Base-by-base conservation (phyloP, 2,888 invertebrate species). In the Lottia gigantea region DNA sequence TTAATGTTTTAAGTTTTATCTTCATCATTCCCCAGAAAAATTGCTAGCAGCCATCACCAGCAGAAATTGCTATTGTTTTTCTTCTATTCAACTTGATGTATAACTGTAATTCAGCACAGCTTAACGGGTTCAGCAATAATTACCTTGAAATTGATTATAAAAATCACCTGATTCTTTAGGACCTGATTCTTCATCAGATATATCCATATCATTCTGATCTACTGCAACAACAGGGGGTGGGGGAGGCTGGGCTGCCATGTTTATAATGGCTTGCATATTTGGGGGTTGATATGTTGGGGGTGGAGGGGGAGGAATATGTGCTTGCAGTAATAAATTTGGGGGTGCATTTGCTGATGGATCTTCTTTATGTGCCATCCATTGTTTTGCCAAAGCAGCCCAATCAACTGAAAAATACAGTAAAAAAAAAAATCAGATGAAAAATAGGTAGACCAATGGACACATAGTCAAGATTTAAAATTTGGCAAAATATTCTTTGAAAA, bases 301-400 rank as follows among this genome's bases (percentile, higher is more conserved):
- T 12, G 66, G 73, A 14, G 68, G 73, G 31, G 71, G 65, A 15
- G 75, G 75, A 65, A 19, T 55, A 63, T 71, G 62, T 19, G 70
- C 55, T 46, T 67, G 62, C n/a, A 64, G 46, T 19, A 45, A 31
- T 26, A 47, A 64, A 25, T 23, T 61, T 46, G 19, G 62, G 62
- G 23, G 62, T 7, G 65, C 66, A 8, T 75, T 76, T 26, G 77
- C 72, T 40, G 40, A 6, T 15, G 55, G 55, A 23, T 23, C 55
- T 66, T 87, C 87, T 66, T 82, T 82, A 70, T 87, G 86, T 45
- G 83, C 82, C 80, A 98, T 97, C 97, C 98, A 97, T 92, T 97
- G 97, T 87, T 97, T 96, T 40, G 97, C 97, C 83, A 98, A 90
- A 46, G 95, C 93, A 15, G 97, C 97, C 97, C 98, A 98, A 89